phyloP scores from a whole-genome alignment of 2,113 vertebrate species.

The Psammodynastes pulverulentus region DNA sequence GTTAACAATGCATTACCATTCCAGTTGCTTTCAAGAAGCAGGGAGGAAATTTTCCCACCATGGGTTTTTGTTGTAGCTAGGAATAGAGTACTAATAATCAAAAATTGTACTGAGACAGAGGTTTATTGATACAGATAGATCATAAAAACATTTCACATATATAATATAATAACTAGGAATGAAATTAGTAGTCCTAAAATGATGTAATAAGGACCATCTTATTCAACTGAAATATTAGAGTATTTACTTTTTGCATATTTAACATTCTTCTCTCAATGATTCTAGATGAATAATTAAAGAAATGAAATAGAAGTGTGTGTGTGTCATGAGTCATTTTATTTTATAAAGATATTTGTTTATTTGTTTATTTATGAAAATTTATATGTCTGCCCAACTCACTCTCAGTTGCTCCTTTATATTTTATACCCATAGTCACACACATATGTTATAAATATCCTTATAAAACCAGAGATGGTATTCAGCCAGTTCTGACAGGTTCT shows the following conservation, averaged over 20 bases:
- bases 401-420: too few species aligned
- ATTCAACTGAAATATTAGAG: background rate
- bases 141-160: background rate
- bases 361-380: too few species aligned
- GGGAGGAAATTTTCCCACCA: background rate
- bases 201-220: background rate
- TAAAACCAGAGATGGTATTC: too few species aligned
- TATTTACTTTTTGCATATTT: background rate
- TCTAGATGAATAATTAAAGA: background rate
- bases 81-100: background rate
- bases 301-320: background rate
- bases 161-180: background rate
- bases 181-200: background rate
- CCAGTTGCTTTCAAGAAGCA: background rate
- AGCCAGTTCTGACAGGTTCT: too few species aligned
- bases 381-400: too few species aligned
- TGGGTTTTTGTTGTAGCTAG: background rate
- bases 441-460: too few species aligned
- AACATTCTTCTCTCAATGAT: background rate
- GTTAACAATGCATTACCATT: background rate
- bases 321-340: background rate
- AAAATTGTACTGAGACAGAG: background rate
- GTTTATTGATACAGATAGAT: background rate
- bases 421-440: too few species aligned
- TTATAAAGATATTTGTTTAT: conserved; percentile 39